Evolutionary conservation across 2,888 invertebrate genomes (phyloP).

Genomic region (Leptinotarsa rubiginosa): DNA sequence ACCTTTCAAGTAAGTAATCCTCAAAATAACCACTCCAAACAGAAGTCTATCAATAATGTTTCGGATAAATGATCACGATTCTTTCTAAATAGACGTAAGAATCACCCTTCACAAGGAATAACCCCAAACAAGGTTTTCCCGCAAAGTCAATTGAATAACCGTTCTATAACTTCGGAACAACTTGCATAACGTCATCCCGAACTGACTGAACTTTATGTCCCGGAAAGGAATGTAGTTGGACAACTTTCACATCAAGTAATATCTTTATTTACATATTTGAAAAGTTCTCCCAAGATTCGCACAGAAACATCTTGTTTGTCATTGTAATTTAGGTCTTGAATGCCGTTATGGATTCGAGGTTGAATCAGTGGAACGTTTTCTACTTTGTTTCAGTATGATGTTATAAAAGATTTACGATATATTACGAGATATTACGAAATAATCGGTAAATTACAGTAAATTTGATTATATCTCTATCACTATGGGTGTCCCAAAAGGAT

Average conservation of each 20-base stretch:
- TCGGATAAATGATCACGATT: not conserved
- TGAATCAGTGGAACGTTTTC: too few relatives aligned
- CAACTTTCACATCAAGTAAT: conserved; percentile 30
- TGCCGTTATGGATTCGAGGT: not conserved
- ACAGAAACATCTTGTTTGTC: conserved; percentile 2
- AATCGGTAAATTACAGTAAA: too few relatives aligned
- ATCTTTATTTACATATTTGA: conserved; percentile 32
- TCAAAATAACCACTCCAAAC: too few relatives aligned
- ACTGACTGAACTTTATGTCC: conserved; percentile 33
- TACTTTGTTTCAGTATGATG: too few relatives aligned
- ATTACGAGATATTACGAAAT: too few relatives aligned
- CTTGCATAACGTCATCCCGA: conserved; percentile 33
- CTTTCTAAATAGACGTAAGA: not conserved
- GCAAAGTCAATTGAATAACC: conserved; percentile 31
- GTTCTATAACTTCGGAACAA: conserved; percentile 31
- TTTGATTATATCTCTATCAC: too few relatives aligned
- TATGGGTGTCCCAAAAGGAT: too few relatives aligned
- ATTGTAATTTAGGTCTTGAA: not conserved
- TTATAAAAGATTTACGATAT: too few relatives aligned
- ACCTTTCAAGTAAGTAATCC: too few relatives aligned
- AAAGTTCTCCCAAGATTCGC: not conserved
- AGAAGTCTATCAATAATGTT: too few relatives aligned
- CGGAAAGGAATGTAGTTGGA: conserved; percentile 28
- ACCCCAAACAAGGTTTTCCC: conserved; percentile 12
- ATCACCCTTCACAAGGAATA: conserved; percentile 2